Evolutionary conservation across 2,888 invertebrate species (phyloP).

Genomic region (Sycophila texana): DNA sequence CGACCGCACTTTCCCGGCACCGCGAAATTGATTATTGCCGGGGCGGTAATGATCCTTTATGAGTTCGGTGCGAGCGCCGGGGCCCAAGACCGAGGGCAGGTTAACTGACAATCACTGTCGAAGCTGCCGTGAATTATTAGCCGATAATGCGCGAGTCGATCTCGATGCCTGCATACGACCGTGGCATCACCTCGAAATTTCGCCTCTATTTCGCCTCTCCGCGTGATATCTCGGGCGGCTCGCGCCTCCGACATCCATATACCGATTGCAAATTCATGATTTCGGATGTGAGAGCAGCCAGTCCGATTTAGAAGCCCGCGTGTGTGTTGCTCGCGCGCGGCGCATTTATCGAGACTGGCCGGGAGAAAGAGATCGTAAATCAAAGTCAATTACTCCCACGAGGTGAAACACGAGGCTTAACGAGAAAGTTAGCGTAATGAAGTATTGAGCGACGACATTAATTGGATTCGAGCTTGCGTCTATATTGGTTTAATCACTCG

Average conservation of each 20-base stretch:
- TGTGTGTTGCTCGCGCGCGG: not conserved
- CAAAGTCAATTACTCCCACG: constrained; percentile 48
- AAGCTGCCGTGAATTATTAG: constrained; percentile 71
- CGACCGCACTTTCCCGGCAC: constrained; percentile 54
- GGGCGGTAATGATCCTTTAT: constrained; percentile 72
- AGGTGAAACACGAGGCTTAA: constrained; percentile 40
- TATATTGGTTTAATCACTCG: constrained; percentile 3
- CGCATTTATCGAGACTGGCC: constrained; percentile 8
- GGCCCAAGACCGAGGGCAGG: constrained; percentile 59
- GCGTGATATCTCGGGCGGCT: not conserved
- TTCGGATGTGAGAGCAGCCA: constrained; percentile 30
- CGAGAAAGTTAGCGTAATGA: constrained; percentile 38
- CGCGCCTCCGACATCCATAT: not conserved
- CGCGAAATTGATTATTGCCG: constrained; percentile 71
- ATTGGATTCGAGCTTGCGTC: constrained; percentile 14
- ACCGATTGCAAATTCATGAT: constrained; percentile 17
- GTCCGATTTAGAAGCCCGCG: not conserved
- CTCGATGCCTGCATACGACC: not conserved
- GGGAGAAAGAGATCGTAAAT: constrained; percentile 39
- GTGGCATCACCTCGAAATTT: constrained; percentile 16
- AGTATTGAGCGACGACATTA: constrained; percentile 7
- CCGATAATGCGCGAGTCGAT: constrained; percentile 69
- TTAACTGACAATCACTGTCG: constrained; percentile 75
- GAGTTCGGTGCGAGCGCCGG: constrained; percentile 60
- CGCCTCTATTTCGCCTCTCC: too few species aligned